phyloP scores from a whole-genome alignment of 1,140 invertebrate species.

The Nephila pilipes region DNA sequence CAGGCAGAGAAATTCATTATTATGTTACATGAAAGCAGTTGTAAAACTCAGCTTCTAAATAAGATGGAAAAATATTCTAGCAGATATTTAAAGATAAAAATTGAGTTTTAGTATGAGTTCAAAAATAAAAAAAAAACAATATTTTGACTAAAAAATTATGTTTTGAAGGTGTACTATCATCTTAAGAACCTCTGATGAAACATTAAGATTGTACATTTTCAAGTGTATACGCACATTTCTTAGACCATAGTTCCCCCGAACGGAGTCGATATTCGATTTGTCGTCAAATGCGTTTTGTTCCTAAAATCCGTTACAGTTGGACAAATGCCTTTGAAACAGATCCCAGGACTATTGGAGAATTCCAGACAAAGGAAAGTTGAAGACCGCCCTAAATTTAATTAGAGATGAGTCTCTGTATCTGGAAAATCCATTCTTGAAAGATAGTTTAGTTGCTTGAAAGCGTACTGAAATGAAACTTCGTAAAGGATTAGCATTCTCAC shows the following conservation, averaged over 20 bases:
- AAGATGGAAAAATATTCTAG: too few species aligned
- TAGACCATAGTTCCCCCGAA: background rate
- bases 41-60: too few species aligned
- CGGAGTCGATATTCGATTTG: background rate
- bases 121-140: too few species aligned
- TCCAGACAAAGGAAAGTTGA: constrained; percentile 52
- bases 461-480: constrained; percentile 10
- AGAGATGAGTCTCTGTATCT: constrained; percentile 18
- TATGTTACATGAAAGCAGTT: too few species aligned
- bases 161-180: too few species aligned
- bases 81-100: too few species aligned
- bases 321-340: constrained; percentile 56
- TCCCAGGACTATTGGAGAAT: constrained; percentile 27
- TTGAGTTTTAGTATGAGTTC: too few species aligned
- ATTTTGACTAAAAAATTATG: too few species aligned
- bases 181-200: too few species aligned
- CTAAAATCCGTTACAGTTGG: constrained; percentile 52
- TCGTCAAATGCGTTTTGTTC: constrained; percentile 48
- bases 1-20: too few species aligned
- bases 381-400: constrained; percentile 47
- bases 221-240: background rate
- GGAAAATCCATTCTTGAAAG: constrained; percentile 38
- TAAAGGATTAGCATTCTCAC: constrained; percentile 10
- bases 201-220: background rate
- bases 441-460: constrained; percentile 1